Evolutionary conservation across 2,888 invertebrate species (phyloP).

Genomic region (Eupithecia subfuscata): DNA sequence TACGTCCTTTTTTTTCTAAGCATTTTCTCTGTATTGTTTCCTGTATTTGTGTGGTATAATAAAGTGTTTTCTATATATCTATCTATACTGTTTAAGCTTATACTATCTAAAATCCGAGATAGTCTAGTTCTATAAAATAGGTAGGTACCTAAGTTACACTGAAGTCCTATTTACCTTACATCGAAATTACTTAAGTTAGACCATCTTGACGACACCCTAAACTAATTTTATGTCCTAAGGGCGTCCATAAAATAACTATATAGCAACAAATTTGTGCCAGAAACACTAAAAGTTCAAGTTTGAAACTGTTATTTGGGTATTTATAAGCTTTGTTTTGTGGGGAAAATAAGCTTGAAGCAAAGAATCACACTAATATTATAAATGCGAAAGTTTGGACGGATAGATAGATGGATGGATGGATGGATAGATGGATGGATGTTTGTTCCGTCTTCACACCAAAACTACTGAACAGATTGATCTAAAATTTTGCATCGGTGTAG

Average conservation of each 20-base stretch:
- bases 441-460: too few species aligned
- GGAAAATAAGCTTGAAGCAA: background rate
- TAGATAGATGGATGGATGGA: too few species aligned
- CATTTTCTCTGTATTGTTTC: too few species aligned
- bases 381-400: too few species aligned
- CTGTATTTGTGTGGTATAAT: too few species aligned
- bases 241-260: constrained; percentile 9
- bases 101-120: background rate
- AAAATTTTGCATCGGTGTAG: too few species aligned
- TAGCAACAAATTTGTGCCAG: constrained; percentile 1
- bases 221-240: constrained; percentile 12
- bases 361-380: too few species aligned
- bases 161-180: background rate
- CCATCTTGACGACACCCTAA: constrained; percentile 3
- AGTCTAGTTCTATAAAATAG: background rate
- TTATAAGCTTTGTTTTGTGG: background rate
- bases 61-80: too few species aligned
- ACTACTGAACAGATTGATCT: too few species aligned
- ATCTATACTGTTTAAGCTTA: background rate
- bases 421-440: too few species aligned
- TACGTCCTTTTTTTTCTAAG: too few species aligned
- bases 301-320: background rate
- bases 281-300: background rate
- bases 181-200: constrained; percentile 4
- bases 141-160: background rate